These are phyloP conservation scores for Anastatus disparis DNA, from an alignment of 1,140 invertebrate genomes.

Conservation along the genomic window DNA sequence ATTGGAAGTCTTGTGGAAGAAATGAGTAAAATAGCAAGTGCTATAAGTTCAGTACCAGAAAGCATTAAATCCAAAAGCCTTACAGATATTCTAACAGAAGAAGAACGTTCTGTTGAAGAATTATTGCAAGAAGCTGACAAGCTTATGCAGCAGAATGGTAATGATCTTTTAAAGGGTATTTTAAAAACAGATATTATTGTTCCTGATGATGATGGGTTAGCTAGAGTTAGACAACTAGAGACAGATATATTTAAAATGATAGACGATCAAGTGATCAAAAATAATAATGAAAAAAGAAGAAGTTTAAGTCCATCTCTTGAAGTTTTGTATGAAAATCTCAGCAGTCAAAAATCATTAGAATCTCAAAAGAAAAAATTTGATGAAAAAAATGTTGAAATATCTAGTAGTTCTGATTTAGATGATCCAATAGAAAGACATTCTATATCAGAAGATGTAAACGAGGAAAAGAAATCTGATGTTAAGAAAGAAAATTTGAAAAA, in stretches of 20 bases:
- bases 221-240: slow-evolving; percentile 56
- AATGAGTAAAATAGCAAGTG: slow-evolving; percentile 62
- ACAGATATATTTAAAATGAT: slow-evolving; percentile 62
- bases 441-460: slow-evolving; percentile 53
- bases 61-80: slow-evolving; percentile 48
- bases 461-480: slow-evolving; percentile 44
- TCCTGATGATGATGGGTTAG: slow-evolving; percentile 47
- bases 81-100: slow-evolving; percentile 52
- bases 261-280: slow-evolving; percentile 59
- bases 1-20: slow-evolving; percentile 64
- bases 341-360: slow-evolving; percentile 50
- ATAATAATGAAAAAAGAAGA: slow-evolving; percentile 51
- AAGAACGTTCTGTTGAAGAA: slow-evolving; percentile 62
- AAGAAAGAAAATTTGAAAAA: slow-evolving; percentile 61
- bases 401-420: slow-evolving; percentile 61
- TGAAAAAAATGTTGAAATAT: slow-evolving; percentile 59
- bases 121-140: slow-evolving; percentile 62
- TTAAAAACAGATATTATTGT: slow-evolving; percentile 54
- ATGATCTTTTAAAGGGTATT: slow-evolving; percentile 52
- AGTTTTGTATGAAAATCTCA: slow-evolving; percentile 52
- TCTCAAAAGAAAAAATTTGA: slow-evolving; percentile 57
- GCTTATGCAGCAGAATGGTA: slow-evolving; percentile 60
- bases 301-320: slow-evolving; percentile 50
- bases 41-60: slow-evolving; percentile 54
- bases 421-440: slow-evolving; percentile 64